Base-by-base conservation (phyloP, 2,888 invertebrate species). In the Eilema caniola region DNA sequence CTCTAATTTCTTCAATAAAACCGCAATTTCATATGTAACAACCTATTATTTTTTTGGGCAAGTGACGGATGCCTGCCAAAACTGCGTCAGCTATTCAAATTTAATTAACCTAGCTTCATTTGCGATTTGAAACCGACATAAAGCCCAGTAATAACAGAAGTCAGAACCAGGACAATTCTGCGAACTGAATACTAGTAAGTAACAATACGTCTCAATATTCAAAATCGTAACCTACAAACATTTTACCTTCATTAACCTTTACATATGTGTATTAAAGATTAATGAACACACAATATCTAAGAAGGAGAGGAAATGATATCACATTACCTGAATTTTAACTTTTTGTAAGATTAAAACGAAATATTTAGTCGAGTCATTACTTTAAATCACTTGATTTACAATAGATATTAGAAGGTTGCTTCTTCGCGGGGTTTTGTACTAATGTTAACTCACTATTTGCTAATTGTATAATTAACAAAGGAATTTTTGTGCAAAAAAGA, bases 201-300 rank as follows among this genome's bases (percentile, higher is more conserved):
- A n/a, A n/a, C n/a, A n/a, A n/a, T n/a, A n/a, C n/a, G 20, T n/a
- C 20, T 53, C n/a, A 53, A 8, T 20, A 53, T n/a, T n/a, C n/a
- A 53, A n/a, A 53, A 53, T 53, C 47, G 53, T 53, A n/a, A 53
- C 53, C 53, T n/a, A 53, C 20, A 53, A 53, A 53, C 47, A 47
- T 47, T 47, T 20, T 47, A 20, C n/a, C n/a, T 53, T 53, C 53
- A 53, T 53, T 53, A 53, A 53, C 53, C 53, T 53, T 53, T 47
- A n/a, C n/a, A n/a, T 53, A 10, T 1, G n/a, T 0, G n/a, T 47
- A 47, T n/a, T 53, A 53, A 53, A 53, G n/a, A 16, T 53, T 53
- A 53, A 53, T 53, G 53, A 53, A 53, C 53, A n/a, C n/a, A n/a
- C n/a, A n/a, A n/a, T n/a, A n/a, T 53, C 10, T 59, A 28, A 14